Base-by-base conservation (phyloP, 2,888 invertebrate species). In the Tipula helvola region DNA sequence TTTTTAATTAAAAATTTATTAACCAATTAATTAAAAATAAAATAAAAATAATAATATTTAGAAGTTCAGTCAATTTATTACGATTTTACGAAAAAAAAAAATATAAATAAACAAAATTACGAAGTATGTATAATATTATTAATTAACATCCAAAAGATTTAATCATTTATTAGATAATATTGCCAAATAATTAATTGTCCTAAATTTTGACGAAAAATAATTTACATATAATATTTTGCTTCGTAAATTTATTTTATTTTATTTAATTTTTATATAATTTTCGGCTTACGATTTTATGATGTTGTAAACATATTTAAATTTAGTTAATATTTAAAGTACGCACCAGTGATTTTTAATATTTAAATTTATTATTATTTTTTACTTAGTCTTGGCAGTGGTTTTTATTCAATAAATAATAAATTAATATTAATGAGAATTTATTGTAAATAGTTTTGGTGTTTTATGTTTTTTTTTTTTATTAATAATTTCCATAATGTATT, bases 321-420 rank as follows among this genome's bases (percentile, higher is more conserved):
- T 71, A 71, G 28, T 71, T 71, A 71, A 71, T 28, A 28, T 85
- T 85, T 85, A 85, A 85, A 85, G 85, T 85, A 85, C 85, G 85
- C 85, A 85, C 85, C 85, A 42, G 28, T 85, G 85, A 85, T 85
- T 85, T 42, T 85, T 28, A 85, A 85, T 44, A 42, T 85, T 85
- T 85, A 36, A 39, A 84, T 84, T 84, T 39, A 84, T 84, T 84
- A 84, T 84, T 84, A 84, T 3, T 84, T 85, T 83, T 83, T 83
- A 36, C 12, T 85, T 18, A 85, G 85, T 85, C 85, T 85, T 85
- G 85, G 85, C 85, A 85, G 85, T 85, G 85, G 10, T 85, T 84
- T 39, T 84, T 84, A 39, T 83, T 83, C 36, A 36, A 36, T 41
- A 36, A 12, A 18, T 44, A 36, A 36, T 39, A 28, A 42, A 18